Evolutionary conservation across 2,888 invertebrate species (phyloP), one percentile per base, ranked within the genome.

Genomic region (Drosophila melanosoma): DNA sequence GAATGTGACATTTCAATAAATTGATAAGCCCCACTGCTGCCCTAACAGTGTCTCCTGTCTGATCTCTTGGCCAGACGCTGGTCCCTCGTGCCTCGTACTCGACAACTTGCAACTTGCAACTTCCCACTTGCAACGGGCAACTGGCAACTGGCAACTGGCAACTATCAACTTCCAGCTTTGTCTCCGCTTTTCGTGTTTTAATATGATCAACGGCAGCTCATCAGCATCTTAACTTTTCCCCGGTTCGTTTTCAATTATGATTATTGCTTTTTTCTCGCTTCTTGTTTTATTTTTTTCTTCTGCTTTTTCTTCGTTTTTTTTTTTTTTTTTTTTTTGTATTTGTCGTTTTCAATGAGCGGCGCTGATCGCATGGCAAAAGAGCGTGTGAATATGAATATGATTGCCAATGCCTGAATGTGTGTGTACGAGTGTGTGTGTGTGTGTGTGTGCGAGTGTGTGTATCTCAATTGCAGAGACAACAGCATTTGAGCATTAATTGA

Each of bases 1-100:
- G 79, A 89, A 89, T 85, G 87, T 89, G 88, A 90, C 88, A 90
- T 89, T 89, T 89, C 85, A 90, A 87, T 89, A 89, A 85, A 90
- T 90, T 85, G 89, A 79, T 82, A 82, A 79, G 77, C 82, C 59
- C 71, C 68, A 64, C 71, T 69, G 69, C 49, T 45, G 23, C 45
- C 45, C 45, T 23, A 15, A 45, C 45, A 42, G 57, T 49, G 66
- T 62, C 70, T 52, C 58, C 54, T 51, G 69, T 58, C 69, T 64
- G 69, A 66, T 74, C 63, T 67, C 61, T 60, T 54, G 67, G 12
- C 65, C 35, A 15, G 70, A 68, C 70, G n/a, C 54, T 73, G 81
- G 69, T 60, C 69, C 64, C 67, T 79, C 66, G 81, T 67, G 66
- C 59, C 29, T 29, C 72, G 40, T 42, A 71, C 54, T 65, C 60